Evolutionary conservation across 92 coral and sea anemone species (phyloP).

Genomic region (Porites cylindrica): DNA sequence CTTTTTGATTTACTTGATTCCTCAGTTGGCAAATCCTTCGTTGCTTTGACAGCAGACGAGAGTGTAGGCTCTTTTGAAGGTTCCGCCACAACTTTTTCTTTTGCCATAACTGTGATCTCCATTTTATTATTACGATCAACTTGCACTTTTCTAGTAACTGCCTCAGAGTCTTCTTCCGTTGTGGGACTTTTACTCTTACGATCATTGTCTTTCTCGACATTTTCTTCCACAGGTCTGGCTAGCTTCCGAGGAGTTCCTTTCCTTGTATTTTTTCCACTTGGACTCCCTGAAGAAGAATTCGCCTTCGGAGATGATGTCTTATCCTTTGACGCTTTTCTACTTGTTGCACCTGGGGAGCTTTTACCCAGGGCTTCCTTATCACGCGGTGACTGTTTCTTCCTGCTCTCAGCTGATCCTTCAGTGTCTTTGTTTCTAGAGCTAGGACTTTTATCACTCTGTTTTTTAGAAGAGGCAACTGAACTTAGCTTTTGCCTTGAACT

Average conservation of each 20-base stretch:
- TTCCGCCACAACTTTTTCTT: neutral
- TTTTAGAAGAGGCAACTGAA: neutral
- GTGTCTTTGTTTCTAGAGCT: conserved; percentile 3
- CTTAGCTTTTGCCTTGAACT: neutral
- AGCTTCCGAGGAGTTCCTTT: conserved; percentile 65
- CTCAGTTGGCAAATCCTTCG: neutral
- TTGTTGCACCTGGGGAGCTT: conserved; percentile 16
- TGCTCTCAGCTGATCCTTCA: neutral
- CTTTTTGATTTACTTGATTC: neutral
- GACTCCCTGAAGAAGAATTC: conserved; percentile 18
- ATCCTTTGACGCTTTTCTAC: conserved; percentile 14
- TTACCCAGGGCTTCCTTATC: conserved; percentile 4
- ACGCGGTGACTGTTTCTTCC: neutral
- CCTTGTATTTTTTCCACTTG: conserved; percentile 42
- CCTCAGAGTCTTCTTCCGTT: neutral
- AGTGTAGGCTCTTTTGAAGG: neutral
- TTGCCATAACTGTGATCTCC: neutral
- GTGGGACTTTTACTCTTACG: neutral
- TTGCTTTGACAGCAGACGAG: neutral
- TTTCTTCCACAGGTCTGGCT: conserved; percentile 32
- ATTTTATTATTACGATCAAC: neutral
- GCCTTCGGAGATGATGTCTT: neutral
- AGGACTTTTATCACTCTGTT: neutral
- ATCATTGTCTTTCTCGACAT: neutral
- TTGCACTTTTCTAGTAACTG: neutral